Base-by-base conservation (phyloP, 64 coral and sea anemone genomes). In the Actinia equina region DNA sequence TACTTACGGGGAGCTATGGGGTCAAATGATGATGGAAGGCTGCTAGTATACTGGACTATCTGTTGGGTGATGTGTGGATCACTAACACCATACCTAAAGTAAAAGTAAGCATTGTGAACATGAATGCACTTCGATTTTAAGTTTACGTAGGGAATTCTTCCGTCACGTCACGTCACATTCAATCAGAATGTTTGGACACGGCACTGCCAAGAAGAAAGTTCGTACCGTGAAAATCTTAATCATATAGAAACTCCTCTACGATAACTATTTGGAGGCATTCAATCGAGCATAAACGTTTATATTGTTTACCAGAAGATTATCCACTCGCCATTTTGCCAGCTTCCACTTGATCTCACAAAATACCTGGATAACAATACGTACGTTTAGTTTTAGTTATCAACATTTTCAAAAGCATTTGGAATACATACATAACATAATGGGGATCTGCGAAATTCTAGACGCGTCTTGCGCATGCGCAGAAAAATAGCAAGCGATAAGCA, bases 1-100 rank as follows among this genome's bases (percentile, higher is more conserved):
- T 87, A 96, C 94, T 96, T 96, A 96, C 94, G 88, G 42, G 94
- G 94, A 15, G 88, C 94, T 71, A 88, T 77, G 22, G 94, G 94
- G 80, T 96, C 94, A 90, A 96, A 96, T 2, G 94, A 96, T 69
- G 89, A 80, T 16, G 94, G 94, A 7, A 96, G 20, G 23, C 59
- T 87, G 9, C 67, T 80, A 17, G 91, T 87, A 80, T 96, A 84
- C 46, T 88, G 44, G 46, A 93, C 74, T 52, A 96, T 58, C 10
- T 83, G 79, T 17, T 93, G 91, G 23, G 91, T 96, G 26, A 90
- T 74, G 12, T 83, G 59, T 59, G 92, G 91, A 70, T 96, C 94
- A 43, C 52, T 87, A 18, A 96, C 86, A 57, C 94, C 94, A 88
- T 93, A 96, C 94, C 94, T 96, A 78, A n/a, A n/a, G 12, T 10